A percentile compares a stretch with the other conserved stretches of the same genome.
Conservation (phyloP, 2,888 invertebrate species). For the Erebia aethiops region DNA sequence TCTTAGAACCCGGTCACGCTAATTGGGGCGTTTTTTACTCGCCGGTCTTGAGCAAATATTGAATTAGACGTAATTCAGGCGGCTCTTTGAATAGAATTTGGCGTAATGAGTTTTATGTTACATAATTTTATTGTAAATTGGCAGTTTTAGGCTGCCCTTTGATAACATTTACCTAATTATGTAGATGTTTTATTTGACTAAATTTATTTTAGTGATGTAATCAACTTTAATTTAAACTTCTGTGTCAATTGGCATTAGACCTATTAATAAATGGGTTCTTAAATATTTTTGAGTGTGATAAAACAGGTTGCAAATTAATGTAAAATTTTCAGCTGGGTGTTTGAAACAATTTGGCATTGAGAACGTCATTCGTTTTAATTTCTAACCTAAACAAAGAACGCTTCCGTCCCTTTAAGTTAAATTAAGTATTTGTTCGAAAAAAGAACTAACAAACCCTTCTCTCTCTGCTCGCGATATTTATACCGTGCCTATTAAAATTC, state of each 20-base stretch:
- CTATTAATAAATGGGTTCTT: too few species aligned
- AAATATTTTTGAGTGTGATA: too few species aligned
- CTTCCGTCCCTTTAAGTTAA: not conserved
- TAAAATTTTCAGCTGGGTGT: too few species aligned
- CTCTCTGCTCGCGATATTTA: slow-evolving; percentile 10
- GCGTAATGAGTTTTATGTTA: slow-evolving; percentile 40
- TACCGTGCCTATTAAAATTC: slow-evolving; percentile 45
- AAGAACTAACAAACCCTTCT: not conserved
- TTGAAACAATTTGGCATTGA: too few species aligned
- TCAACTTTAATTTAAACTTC: not conserved
- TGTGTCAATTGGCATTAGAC: not conserved
- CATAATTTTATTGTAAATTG: slow-evolving; percentile 30
- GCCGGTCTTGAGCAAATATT: slow-evolving; percentile 72
- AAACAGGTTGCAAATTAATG: too few species aligned
- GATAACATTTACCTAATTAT: slow-evolving; percentile 3
- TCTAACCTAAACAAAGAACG: too few species aligned
- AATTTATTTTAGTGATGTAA: not conserved
- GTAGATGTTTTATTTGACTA: not conserved
- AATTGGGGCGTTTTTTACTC: slow-evolving; percentile 71
- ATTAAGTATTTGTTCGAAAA: not conserved
- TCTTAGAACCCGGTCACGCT: slow-evolving; percentile 77
- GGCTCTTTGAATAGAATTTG: slow-evolving; percentile 57
- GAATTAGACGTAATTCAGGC: slow-evolving; percentile 75
- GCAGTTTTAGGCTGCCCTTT: slow-evolving; percentile 20
- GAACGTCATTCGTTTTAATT: too few species aligned